Evolutionary conservation across 2,888 invertebrate genomes (phyloP).

Genomic region (Trisateles emortualis): DNA sequence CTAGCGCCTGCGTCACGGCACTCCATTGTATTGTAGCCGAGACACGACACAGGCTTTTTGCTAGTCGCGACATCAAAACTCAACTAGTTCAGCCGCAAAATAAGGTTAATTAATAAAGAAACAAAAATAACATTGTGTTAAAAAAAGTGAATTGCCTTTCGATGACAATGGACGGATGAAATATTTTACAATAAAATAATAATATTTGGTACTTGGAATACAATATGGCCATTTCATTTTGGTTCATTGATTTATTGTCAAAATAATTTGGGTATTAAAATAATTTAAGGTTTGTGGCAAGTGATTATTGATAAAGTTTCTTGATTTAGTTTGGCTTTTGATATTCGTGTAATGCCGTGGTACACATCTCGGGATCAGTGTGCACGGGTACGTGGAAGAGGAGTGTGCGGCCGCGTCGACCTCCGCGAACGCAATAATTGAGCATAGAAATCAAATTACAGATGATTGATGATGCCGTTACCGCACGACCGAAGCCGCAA

Average conservation of each 20-base stretch:
- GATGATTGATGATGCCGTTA: conserved; percentile 87
- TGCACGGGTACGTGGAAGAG: conserved; percentile 66
- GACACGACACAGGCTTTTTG: conserved; percentile 50
- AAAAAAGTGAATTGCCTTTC: conserved; percentile 45
- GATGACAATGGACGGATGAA: conserved; percentile 32
- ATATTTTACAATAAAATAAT: conserved; percentile 24
- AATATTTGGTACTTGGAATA: conserved; percentile 8
- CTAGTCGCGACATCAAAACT: conserved; percentile 53
- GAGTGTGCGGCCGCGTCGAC: conserved; percentile 74
- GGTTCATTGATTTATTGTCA: conserved; percentile 18
- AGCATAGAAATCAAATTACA: conserved; percentile 87
- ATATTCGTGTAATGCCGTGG: conserved; percentile 49
- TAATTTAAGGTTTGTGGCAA: neutral
- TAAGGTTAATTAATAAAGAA: conserved; percentile 61
- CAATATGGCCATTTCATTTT: conserved; percentile 23
- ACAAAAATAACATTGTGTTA: conserved; percentile 30
- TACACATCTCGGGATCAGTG: conserved; percentile 58
- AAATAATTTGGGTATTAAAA: neutral
- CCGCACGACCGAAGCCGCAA: conserved; percentile 82
- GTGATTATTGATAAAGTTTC: conserved; percentile 6
- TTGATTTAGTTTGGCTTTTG: conserved; percentile 30
- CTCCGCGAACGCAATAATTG: conserved; percentile 86
- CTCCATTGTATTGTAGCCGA: conserved; percentile 49
- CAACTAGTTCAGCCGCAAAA: conserved; percentile 47
- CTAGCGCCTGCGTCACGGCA: conserved; percentile 70